Percentiles rank a stretch among this genome's conserved stretches.
Evolutionary conservation across 2,113 vertebrate species (phyloP).

Genomic region (human (Homo sapiens)): GRCh38 chr3:60398501-60399000

Average conservation of each 20-base stretch:
- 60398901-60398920: neutral
- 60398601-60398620: neutral
- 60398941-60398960: neutral
- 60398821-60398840: neutral
- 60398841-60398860: neutral
- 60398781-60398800: neutral
- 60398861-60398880: constrained; percentile 22
- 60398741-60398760: neutral
- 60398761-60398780: neutral
- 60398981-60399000: neutral
- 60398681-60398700: neutral
- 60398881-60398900: neutral
- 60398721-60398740: neutral
- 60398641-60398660: constrained; percentile 11
- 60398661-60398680: neutral
- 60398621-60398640: neutral
- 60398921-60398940: constrained; percentile 1
- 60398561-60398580: neutral
- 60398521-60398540: constrained; percentile 47
- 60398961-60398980: constrained; percentile 17
- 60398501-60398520: neutral
- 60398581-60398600: neutral
- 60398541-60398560: neutral
- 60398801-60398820: neutral
- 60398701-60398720: neutral